Conservation (phyloP, 2,888 invertebrate genomes). For the Polyploca ridens region DNA sequence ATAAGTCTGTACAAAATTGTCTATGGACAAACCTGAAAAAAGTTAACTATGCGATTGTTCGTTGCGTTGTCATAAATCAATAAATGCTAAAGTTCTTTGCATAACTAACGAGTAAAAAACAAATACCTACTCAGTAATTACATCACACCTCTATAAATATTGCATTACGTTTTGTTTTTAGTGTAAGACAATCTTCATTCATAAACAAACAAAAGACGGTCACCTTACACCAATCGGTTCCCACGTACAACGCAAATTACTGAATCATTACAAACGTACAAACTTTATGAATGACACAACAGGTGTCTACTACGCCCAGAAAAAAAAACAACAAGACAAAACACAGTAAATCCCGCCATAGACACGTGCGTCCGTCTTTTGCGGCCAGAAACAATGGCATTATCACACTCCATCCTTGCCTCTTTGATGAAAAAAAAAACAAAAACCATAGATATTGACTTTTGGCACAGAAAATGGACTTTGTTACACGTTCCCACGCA, state of each 20-base stretch:
- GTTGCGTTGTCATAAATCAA: no score
- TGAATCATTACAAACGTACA: slow-evolving; percentile 47
- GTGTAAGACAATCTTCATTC: slow-evolving; percentile 6
- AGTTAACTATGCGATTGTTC: no score
- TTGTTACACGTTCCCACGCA: slow-evolving; percentile 65
- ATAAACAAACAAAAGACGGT: slow-evolving; percentile 30
- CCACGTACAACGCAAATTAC: slow-evolving; percentile 55
- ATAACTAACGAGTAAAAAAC: neutral
- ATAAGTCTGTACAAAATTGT: no score
- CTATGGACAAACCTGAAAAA: no score
- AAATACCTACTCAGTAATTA: neutral
- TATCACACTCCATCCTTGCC: slow-evolving; percentile 47
- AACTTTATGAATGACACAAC: slow-evolving; percentile 68
- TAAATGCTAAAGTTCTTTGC: no score
- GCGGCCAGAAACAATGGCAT: slow-evolving; percentile 76
- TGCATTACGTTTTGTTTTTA: neutral
- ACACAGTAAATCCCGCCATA: slow-evolving; percentile 66
- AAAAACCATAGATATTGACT: slow-evolving; percentile 49
- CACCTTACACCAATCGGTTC: slow-evolving; percentile 42
- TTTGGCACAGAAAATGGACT: slow-evolving; percentile 60
- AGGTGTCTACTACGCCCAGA: slow-evolving; percentile 67
- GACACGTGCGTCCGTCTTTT: slow-evolving; percentile 77
- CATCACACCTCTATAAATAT: slow-evolving; percentile 8
- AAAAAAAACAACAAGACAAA: slow-evolving; percentile 66
- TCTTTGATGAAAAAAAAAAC: slow-evolving; percentile 45